Evolutionary conservation across 1,140 invertebrate species (phyloP).

Genomic region (Monomorium pharaonis): DNA sequence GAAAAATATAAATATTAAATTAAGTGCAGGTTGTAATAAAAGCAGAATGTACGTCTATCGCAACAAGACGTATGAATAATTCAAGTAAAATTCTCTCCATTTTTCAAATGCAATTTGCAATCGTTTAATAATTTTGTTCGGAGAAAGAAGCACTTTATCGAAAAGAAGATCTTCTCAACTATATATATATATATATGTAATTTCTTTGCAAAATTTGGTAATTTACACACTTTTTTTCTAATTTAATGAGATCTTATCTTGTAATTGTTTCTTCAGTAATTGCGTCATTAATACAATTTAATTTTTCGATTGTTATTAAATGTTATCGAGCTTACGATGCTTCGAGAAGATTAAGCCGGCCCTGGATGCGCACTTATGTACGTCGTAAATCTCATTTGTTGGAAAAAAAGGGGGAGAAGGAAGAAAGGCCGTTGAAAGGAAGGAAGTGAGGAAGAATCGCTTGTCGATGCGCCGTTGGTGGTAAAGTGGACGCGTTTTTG

Average conservation of each 20-base stretch:
- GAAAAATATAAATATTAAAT: constrained; percentile 15
- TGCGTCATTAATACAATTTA: background rate
- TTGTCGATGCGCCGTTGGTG: constrained; percentile 53
- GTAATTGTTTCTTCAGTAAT: background rate
- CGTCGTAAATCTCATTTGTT: background rate
- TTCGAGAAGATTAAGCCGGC: background rate
- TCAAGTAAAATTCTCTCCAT: background rate
- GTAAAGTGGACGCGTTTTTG: constrained; percentile 62
- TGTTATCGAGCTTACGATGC: too few relatives aligned
- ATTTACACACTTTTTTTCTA: background rate
- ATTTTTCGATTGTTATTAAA: background rate
- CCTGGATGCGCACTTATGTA: background rate
- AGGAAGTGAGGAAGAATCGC: constrained; percentile 12
- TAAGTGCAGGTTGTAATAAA: background rate
- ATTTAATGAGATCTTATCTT: background rate
- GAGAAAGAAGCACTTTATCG: background rate
- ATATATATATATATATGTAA: too few relatives aligned
- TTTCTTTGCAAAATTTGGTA: background rate
- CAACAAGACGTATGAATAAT: background rate
- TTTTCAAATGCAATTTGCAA: background rate
- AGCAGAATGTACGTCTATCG: background rate
- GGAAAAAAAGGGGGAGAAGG: background rate
- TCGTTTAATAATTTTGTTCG: background rate
- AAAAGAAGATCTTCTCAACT: background rate
- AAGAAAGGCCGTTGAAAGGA: background rate